Evolutionary conservation across 2,113 vertebrate species (phyloP).

Genomic region (Cephalopholis sonnerati): DNA sequence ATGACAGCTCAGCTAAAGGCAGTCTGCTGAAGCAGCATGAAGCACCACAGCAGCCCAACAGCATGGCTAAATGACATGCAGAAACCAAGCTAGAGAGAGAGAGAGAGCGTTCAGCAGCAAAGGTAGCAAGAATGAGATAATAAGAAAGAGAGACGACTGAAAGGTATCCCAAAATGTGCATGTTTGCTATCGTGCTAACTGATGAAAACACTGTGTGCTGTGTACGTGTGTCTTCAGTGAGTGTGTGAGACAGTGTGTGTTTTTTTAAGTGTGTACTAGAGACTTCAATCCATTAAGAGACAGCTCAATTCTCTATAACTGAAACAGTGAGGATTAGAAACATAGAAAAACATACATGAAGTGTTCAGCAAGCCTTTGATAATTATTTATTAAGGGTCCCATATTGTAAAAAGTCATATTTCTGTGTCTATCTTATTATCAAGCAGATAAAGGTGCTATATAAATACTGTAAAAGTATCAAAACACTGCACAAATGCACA

Average conservation of each 20-base stretch:
- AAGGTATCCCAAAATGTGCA: slow-evolving; percentile 16
- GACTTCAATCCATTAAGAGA: no score
- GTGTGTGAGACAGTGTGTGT: neutral
- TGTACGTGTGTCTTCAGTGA: neutral
- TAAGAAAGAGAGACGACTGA: slow-evolving; percentile 33
- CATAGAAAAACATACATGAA: neutral
- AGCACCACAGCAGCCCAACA: slow-evolving; percentile 47
- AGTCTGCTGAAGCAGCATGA: slow-evolving; percentile 79
- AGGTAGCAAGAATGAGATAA: slow-evolving; percentile 35
- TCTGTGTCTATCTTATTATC: no score
- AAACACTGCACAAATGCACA: no score
- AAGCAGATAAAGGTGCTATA: no score
- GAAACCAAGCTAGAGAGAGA: slow-evolving; percentile 37
- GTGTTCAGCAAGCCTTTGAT: neutral
- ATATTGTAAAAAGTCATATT: no score
- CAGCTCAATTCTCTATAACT: slow-evolving; percentile 2
- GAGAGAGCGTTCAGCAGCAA: slow-evolving; percentile 24
- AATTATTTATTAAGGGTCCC: neutral
- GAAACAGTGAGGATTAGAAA: neutral
- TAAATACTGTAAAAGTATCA: no score
- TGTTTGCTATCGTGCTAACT: slow-evolving; percentile 41
- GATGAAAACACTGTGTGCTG: slow-evolving; percentile 73
- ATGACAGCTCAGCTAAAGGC: slow-evolving; percentile 77
- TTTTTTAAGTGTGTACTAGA: neutral
- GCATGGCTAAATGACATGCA: slow-evolving; percentile 49